Evolutionary conservation across 2,888 invertebrate genomes (phyloP), one percentile per base, ranked within the genome.

Genomic region (Halocaridina rubra): DNA sequence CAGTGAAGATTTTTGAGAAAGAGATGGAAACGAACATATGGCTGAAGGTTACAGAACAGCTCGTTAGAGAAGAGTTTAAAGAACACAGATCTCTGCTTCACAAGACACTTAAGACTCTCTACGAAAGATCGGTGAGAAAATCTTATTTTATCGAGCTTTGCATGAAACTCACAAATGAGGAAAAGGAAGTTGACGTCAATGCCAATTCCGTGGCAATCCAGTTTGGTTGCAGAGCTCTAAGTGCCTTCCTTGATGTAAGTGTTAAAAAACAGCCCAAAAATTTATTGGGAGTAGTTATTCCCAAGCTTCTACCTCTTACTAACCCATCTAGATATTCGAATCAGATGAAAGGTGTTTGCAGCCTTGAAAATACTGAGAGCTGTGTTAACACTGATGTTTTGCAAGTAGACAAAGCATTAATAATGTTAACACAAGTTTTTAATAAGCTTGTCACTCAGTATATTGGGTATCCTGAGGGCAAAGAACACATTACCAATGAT

Each of bases 1-100:
- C 86, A 3, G 39, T 33, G 10, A 81, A 81, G 24, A 10, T 69
- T 13, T 74, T 88, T 24, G 61, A n/a, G 22, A 57, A 61, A 22
- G 19, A 30, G 16, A 7, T 81, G 32, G 84, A 86, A 67, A 69
- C 81, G 69, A 59, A 10, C 46, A 19, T 81, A 24, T 81, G 80
- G 78, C 69, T 88, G 75, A 79, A 59, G 22, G 27, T 86, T 10
- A 67, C 86, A 13, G 76, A 84, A 32, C 86, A 86, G 75, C 67
- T 84, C 10, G 39, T 86, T 5, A 80, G 69, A 39, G 88, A 88
- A 57, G 78, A 86, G 8, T 72, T 74, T 24, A 64, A 74, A 33
- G 78, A 84, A 27, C 76, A 80, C 46, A 24, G 53, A 5, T 22
- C 33, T 2, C 53, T 86, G 27, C 78, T 86, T 57, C 74, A 75